Evolutionary conservation across 1,140 invertebrate species (phyloP), one percentile per base, ranked within the genome.

Genomic region (Trachymyrmex septentrionalis): DNA sequence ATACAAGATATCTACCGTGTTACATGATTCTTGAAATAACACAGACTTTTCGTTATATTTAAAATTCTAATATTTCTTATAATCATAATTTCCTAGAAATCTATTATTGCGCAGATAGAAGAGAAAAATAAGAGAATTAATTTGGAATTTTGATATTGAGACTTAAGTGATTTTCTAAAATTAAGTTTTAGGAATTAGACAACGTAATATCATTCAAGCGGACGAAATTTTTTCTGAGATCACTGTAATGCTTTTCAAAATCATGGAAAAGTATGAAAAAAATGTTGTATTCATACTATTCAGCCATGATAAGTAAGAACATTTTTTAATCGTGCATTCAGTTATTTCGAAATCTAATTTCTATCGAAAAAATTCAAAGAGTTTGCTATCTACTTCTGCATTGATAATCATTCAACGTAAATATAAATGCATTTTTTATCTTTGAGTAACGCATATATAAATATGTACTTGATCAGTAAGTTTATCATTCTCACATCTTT

Each of bases 1-100:
- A 34, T 44, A 24, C 61, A 57, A 67, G 71, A 88, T 86, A 88
- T 88, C 87, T 75, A 86, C 57, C 85, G 71, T 67, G 55, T 76
- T 55, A 48, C 75, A 63, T 57, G 73, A 86, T 86, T 78, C 66
- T 80, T 59, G 21, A 21, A 81, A 44, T 21, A 30, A n/a, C 64
- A 61, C 14, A 30, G 21, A 77, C 72, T 21, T 66, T 34, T 64
- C 14, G 71, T 19, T 14, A 30, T 27, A 7, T 34, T 34, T 81
- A 21, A 69, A 71, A 81, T 34, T 81, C 16, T 55, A 71, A 81
- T 81, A 69, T 69, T 69, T 80, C 3, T 4, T 69, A 24, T 53
- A 55, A 30, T 67, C 6, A 16, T 30, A 63, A 63, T 63, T 63
- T 63, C 16, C 61, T 63, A 10, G 10, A 9, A n/a, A 48, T 2